Evolutionary conservation across 2,888 invertebrate species (phyloP).

Genomic region (Hydrotaea diabolus): DNA sequence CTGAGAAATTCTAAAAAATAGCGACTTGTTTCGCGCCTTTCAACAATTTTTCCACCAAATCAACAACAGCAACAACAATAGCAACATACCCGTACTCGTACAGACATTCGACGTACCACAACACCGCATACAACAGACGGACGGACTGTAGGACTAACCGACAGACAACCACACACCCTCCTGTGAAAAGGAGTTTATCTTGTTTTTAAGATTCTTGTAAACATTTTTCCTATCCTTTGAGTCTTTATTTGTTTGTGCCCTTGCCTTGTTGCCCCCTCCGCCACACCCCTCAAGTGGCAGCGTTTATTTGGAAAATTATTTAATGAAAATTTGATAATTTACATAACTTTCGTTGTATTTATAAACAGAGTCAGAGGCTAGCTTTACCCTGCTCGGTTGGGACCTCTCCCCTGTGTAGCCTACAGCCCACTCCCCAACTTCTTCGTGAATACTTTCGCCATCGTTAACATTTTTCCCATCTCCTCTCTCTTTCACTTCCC

Average conservation of each 20-base stretch:
- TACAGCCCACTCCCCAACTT: too few relatives aligned
- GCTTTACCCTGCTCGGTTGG: too few relatives aligned
- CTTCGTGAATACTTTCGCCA: conserved; percentile 58
- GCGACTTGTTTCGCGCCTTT: conserved; percentile 66
- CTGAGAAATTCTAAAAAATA: conserved; percentile 62
- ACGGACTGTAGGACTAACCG: too few relatives aligned
- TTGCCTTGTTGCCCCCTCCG: conserved; percentile 15
- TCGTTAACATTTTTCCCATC: conserved; percentile 56
- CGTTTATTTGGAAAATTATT: conserved; percentile 61
- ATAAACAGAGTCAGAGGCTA: too few relatives aligned
- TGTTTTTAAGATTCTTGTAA: conserved; percentile 66
- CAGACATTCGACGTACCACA: neutral
- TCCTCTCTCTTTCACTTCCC: neutral
- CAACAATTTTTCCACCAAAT: conserved; percentile 65
- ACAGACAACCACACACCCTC: neutral
- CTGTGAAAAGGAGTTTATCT: conserved; percentile 61
- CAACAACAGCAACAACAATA: conserved; percentile 6
- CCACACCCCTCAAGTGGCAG: neutral
- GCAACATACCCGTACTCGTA: neutral
- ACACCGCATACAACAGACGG: neutral
- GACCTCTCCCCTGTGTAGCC: too few relatives aligned
- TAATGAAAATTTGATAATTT: conserved; percentile 64
- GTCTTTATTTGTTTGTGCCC: conserved; percentile 21
- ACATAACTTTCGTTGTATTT: conserved; percentile 46
- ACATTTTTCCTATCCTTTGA: conserved; percentile 56